Base-by-base conservation (phyloP, 2,888 invertebrate species). In the Apodemia duryi region DNA sequence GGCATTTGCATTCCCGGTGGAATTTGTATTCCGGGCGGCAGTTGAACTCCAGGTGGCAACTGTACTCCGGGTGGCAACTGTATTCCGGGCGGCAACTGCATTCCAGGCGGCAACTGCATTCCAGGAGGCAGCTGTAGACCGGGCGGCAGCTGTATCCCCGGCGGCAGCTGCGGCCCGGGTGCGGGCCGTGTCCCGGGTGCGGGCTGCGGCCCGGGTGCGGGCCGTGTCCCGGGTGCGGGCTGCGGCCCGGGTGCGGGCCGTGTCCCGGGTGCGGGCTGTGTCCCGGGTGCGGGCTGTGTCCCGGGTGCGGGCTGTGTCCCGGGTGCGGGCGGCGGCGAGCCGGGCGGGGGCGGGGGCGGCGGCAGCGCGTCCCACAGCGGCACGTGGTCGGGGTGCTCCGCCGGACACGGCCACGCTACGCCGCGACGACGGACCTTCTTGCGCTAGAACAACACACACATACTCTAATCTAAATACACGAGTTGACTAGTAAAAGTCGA, bases 291-390 rank as follows among this genome's bases (percentile, higher is more conserved):
- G 9, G 28, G 9, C 9, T 52, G 52, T 2, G 28, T 0, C 1
- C 10, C 54, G 10, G 54, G 54, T 4, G 29, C 10, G 10, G 5
- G 29, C 21, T 32, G 57, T 11, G 29, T 21, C 7, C 2, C 9
- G 21, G 28, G 6, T 0, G 62, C 70, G 73, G 7, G 72, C 1
- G 88, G 88, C 0, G 89, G 89, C 2, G 83, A 80, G 70, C 85
- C 86, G n/a, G 88, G 84, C 2, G 91, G 92, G 29, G 92, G 88
- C 2, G 89, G 89, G 0, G 92, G 92, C 1, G 92, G 92, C 0
- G 92, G 92, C 75, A 92, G 80, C 64, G 88, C 88, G 80, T 91
- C 92, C 91, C 91, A 92, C 76, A 88, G 87, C 67, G 91, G 83
- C 75, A 88, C 88, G 83, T 91, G 89, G 84, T 89, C 91, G 0